Evolutionary conservation across 2,797 vertebrate genomes (phyloP).

Genomic region (Florisuga fusca): DNA sequence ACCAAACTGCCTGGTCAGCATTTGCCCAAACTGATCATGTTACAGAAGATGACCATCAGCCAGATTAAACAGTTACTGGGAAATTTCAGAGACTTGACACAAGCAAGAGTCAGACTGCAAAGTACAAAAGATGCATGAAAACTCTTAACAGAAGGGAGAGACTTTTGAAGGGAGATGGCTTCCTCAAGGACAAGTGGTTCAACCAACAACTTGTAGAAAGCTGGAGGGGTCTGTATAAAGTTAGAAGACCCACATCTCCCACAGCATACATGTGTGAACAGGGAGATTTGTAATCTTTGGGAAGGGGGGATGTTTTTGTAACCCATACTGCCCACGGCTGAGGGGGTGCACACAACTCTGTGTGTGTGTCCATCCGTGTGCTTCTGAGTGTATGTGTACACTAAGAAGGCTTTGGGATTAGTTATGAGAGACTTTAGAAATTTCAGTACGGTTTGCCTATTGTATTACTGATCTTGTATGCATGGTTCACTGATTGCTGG

Average conservation of each 20-base stretch:
- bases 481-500: background rate
- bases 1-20: background rate
- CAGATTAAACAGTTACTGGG: background rate
- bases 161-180: background rate
- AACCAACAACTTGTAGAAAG: background rate
- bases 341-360: background rate
- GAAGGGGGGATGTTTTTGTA: background rate
- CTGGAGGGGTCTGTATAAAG: background rate
- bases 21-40: background rate
- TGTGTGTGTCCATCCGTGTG: accelerated
- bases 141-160: background rate
- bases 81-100: background rate
- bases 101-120: background rate
- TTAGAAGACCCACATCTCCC: background rate
- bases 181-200: background rate
- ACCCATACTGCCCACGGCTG: background rate
- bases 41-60: background rate
- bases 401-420: background rate
- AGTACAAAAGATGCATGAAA: background rate
- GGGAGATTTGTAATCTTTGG: background rate
- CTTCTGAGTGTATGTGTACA: background rate
- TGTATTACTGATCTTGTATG: background rate
- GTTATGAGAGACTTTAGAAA: background rate
- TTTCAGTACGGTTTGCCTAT: background rate
- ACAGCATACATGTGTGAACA: background rate